These are phyloP conservation scores for Cerceris ruficornis DNA, from an alignment of 2,888 invertebrate species.

Conservation along the genomic window DNA sequence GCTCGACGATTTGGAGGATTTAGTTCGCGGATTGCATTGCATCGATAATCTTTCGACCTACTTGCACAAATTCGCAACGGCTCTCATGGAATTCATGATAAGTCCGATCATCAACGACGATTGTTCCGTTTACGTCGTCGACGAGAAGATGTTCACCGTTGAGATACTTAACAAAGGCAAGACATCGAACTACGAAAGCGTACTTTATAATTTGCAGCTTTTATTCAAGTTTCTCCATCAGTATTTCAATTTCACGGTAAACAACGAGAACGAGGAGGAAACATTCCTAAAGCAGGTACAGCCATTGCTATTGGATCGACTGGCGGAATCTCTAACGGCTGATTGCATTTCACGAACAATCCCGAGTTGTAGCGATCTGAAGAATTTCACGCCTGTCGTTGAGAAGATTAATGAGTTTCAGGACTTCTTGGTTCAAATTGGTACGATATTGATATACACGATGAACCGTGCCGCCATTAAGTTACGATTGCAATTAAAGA, in stretches of 20 bases:
- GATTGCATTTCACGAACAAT: conserved; percentile 90
- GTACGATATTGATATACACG: conserved; percentile 56
- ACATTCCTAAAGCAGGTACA: conserved; percentile 84
- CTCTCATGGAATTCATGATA: conserved; percentile 84
- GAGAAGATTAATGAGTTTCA: conserved; percentile 87
- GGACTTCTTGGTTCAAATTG: conserved; percentile 83
- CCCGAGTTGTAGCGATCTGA: conserved; percentile 89
- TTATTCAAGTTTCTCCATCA: conserved; percentile 85
- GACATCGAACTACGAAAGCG: conserved; percentile 83
- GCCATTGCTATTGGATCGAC: conserved; percentile 83
- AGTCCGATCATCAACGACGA: conserved; percentile 84
- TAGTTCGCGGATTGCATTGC: conserved; percentile 79
- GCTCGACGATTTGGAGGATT: conserved; percentile 75
- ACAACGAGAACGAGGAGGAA: conserved; percentile 78
- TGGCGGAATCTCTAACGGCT: conserved; percentile 87
- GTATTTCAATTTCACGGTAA: conserved; percentile 83
- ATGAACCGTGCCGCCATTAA: neutral
- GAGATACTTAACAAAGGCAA: conserved; percentile 78
- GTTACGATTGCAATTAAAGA: neutral
- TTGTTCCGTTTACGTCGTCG: conserved; percentile 81
- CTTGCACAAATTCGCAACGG: conserved; percentile 84
- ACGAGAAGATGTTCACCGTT: conserved; percentile 79
- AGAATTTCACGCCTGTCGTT: conserved; percentile 86
- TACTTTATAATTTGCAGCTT: conserved; percentile 84
- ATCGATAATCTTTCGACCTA: conserved; percentile 82